phyloP scores from a whole-genome alignment of 2,888 invertebrate species.

The Caenorhabditis virilis region DNA sequence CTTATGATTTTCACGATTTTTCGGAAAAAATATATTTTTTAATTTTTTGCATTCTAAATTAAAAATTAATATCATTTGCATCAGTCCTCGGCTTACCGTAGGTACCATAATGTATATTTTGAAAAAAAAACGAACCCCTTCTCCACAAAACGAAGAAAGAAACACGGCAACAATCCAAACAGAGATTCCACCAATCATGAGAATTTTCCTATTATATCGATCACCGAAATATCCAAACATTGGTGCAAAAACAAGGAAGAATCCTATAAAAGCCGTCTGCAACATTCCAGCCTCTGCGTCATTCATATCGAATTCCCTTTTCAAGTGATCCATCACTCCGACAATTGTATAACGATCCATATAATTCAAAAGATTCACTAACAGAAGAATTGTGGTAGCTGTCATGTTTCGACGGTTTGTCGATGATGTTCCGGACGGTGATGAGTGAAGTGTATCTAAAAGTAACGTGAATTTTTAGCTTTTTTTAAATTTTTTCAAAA shows the following conservation, averaged over 20 bases:
- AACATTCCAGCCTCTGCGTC: conserved; percentile 84
- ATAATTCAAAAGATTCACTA: conserved; percentile 94
- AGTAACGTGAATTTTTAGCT: no score
- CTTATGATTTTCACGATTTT: no score
- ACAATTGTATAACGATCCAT: conserved; percentile 97
- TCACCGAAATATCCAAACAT: conserved; percentile 96
- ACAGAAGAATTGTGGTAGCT: conserved; percentile 30
- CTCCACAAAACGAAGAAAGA: conserved; percentile 81
- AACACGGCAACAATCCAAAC: conserved; percentile 91
- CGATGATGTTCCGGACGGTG: no score
- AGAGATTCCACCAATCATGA: conserved; percentile 88
- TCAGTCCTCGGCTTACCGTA: no score
- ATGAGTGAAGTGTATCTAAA: no score
- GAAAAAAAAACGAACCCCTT: not conserved
- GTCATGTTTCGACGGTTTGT: no score
- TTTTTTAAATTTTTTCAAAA: no score
- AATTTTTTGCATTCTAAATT: no score
- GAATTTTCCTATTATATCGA: conserved; percentile 83
- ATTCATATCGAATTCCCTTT: conserved; percentile 77
- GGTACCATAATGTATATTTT: no score
- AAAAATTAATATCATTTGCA: no score
- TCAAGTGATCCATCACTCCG: conserved; percentile 74
- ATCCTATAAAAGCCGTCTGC: conserved; percentile 88
- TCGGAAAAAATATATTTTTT: no score
- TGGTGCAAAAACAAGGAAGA: conserved; percentile 96